These are phyloP conservation scores for Onthophagus sagittarius DNA, from an alignment of 2,888 invertebrate species.

Conservation along the genomic window DNA sequence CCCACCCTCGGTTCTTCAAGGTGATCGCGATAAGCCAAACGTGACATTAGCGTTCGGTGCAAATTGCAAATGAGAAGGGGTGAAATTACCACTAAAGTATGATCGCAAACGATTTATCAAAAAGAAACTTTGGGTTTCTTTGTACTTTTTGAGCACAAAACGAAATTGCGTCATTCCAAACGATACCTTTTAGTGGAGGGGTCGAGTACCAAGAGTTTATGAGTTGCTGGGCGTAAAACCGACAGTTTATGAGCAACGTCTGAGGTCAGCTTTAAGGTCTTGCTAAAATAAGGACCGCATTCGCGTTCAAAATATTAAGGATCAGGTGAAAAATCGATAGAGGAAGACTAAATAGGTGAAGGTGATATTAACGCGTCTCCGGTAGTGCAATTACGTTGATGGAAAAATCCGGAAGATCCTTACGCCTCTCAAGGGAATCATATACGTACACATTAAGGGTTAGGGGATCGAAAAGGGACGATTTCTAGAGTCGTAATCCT, in stretches of 20 bases:
- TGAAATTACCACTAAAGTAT: not conserved
- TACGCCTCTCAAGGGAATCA: not conserved
- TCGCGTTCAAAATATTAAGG: not conserved
- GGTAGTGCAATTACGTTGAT: not conserved
- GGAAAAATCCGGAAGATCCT: not conserved
- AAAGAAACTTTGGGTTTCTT: no score
- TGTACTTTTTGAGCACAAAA: no score
- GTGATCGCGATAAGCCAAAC: not conserved
- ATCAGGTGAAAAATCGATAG: not conserved
- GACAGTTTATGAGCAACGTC: not conserved
- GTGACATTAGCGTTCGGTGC: not conserved
- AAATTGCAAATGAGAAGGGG: not conserved
- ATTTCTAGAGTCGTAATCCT: not conserved
- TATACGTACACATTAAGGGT: not conserved
- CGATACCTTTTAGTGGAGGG: not conserved
- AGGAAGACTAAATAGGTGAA: not conserved
- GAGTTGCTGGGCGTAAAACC: not conserved
- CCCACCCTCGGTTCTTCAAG: not conserved
- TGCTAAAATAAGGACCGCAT: not conserved
- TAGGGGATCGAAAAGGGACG: not conserved
- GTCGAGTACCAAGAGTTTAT: not conserved
- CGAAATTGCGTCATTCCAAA: not conserved
- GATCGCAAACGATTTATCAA: not conserved
- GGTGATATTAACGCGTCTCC: not conserved
- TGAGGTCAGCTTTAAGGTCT: not conserved